Conservation (phyloP, 23 tunicate species). For the Botrylloides violaceus region DNA sequence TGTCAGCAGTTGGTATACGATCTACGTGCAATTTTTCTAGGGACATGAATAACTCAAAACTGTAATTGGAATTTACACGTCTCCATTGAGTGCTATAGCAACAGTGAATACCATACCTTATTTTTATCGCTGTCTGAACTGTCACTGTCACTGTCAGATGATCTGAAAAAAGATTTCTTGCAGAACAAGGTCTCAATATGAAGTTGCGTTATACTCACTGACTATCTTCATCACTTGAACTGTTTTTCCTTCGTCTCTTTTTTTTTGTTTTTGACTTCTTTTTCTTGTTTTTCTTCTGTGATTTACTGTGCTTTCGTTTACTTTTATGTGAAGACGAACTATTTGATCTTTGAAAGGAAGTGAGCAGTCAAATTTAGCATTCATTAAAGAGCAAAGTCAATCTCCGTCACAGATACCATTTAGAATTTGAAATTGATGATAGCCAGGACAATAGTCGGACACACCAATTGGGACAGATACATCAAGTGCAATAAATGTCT, state of each 20-base stretch:
- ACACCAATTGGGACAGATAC: too few relatives aligned
- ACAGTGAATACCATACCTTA: neutral
- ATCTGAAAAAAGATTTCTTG: neutral
- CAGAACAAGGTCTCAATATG: too few relatives aligned
- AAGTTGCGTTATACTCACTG: too few relatives aligned
- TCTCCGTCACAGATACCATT: too few relatives aligned
- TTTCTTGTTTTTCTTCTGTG: conserved; percentile 16
- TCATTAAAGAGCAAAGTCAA: too few relatives aligned
- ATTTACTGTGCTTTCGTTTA: neutral
- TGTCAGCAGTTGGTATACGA: too few relatives aligned
- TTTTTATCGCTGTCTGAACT: neutral
- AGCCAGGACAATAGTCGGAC: too few relatives aligned
- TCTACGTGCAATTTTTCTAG: too few relatives aligned
- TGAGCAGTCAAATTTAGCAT: too few relatives aligned
- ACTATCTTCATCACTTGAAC: conserved; percentile 5
- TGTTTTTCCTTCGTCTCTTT: neutral
- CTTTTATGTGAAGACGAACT: neutral
- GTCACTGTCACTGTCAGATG: neutral
- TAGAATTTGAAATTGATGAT: too few relatives aligned
- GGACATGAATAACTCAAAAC: too few relatives aligned
- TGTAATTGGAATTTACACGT: neutral
- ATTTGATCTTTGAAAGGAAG: too few relatives aligned
- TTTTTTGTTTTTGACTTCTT: conserved; percentile 18
- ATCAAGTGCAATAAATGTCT: neutral
- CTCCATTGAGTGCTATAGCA: neutral